phyloP scores from a whole-genome alignment of 2,888 invertebrate genomes.

The Tethea ocularis region DNA sequence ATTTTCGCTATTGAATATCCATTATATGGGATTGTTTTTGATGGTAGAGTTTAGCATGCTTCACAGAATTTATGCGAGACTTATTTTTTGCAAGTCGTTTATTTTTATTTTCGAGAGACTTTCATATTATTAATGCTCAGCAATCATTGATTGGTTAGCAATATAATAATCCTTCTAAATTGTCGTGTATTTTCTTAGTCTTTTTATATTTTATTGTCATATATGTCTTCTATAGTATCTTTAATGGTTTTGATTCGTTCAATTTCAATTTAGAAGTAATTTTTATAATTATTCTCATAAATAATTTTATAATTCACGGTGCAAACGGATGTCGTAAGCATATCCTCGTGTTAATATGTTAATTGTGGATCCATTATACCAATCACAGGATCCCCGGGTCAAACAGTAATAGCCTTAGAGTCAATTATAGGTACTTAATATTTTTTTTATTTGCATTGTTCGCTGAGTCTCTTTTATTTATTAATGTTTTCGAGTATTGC shows the following conservation, averaged over 20 bases:
- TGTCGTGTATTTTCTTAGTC: not conserved
- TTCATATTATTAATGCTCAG: not conserved
- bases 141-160: not conserved
- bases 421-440: slow-evolving; percentile 60
- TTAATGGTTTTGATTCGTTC: not conserved
- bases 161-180: not conserved
- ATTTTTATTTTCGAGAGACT: not conserved
- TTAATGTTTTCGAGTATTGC: slow-evolving; percentile 21
- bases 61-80: not conserved
- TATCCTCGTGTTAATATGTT: slow-evolving; percentile 57
- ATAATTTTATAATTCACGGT: slow-evolving; percentile 31
- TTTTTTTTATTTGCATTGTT: slow-evolving; percentile 25
- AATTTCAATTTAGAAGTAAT: not conserved
- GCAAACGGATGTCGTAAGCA: slow-evolving; percentile 52
- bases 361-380: slow-evolving; percentile 57
- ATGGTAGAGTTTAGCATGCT: not conserved
- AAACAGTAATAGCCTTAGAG: slow-evolving; percentile 42
- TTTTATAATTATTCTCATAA: not conserved
- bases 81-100: not conserved
- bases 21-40: not conserved
- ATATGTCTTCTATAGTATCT: not conserved
- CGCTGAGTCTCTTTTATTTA: slow-evolving; percentile 16
- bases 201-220: not conserved
- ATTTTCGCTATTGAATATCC: not conserved
- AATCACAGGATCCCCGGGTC: slow-evolving; percentile 56